Evolutionary conservation across 2,113 vertebrate genomes (phyloP), one percentile per base, ranked within the genome.

Genomic region (Excalfactoria chinensis): DNA sequence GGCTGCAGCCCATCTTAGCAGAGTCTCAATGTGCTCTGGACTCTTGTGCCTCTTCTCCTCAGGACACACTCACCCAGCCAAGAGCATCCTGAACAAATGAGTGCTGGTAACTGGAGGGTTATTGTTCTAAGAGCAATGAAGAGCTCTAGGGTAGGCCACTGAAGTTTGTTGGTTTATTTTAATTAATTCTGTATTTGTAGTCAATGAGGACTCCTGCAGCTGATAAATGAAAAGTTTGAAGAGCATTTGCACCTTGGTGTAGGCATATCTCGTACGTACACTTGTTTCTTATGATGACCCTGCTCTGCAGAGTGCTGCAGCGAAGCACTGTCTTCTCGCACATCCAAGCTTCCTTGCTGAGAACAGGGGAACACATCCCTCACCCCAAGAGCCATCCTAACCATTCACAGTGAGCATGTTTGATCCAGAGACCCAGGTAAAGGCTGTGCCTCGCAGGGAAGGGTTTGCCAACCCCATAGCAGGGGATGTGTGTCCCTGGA

Each of bases 1-100:
- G 28, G 26, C 41, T 43, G 43, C 23, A 34, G 28, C 22, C 8
- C 6, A 15, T 35, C 10, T 53, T 59, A 20, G 40, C 28, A 17
- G 60, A 60, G 41, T 64, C 37, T 28, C 35, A 11, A 4, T 0
- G 0, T 53, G 41, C 41, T 58, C 28, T 30, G 28, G 37, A 6
- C 37, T 62, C 53, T 43, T 4, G 1, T 23, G 26, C 40, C n/a
- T 53, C 37, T 58, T 83, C 25, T 35, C 12, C 23, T 44, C 22
- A 74, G 16, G 17, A 22, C 23, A 5, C 12, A 12, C 30, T 81
- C 25, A 51, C 41, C 17, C 55, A 44, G 43, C 4, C 0, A 63
- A 23, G 23, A 72, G 25, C 59, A 46, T 41, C 66, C 32, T 1
- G 1, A 15, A 11, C 7, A 58, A 40, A 40, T 46, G 14, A 71